A percentile compares a stretch with the other conserved stretches of the same genome.
Conservation (phyloP, 2,888 invertebrate species). For the Himalopsyche tibetana region DNA sequence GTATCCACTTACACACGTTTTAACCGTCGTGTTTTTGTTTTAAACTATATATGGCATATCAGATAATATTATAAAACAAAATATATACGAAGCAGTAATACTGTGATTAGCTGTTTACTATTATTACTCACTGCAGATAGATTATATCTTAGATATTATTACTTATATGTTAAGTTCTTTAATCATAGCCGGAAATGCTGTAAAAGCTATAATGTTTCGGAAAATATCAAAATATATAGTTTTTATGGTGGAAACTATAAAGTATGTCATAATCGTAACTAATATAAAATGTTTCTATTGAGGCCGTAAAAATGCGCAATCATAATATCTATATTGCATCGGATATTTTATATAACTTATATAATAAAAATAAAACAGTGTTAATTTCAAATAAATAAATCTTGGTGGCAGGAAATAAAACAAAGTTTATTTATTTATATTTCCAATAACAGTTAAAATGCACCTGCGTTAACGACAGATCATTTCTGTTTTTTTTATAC, state of each 20-base stretch:
- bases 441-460: too few species aligned
- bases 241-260: neutral
- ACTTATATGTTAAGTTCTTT: neutral
- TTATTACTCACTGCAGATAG: neutral
- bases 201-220: neutral
- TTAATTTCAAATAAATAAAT: too few species aligned
- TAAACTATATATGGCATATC: slow-evolving; percentile 9
- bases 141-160: neutral
- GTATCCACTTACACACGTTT: slow-evolving; percentile 3
- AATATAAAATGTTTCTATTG: neutral
- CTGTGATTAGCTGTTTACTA: neutral
- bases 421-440: too few species aligned
- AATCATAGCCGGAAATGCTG: neutral
- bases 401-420: too few species aligned
- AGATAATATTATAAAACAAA: slow-evolving; percentile 27
- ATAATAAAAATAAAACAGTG: too few species aligned
- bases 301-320: too few species aligned
- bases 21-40: slow-evolving; percentile 19
- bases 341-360: too few species aligned
- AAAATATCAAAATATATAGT: neutral
- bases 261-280: too few species aligned
- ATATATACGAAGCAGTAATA: neutral
- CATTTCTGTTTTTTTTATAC: too few species aligned
- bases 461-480: too few species aligned
- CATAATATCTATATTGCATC: too few species aligned